These are phyloP conservation scores for human DNA, from an alignment of 2,113 vertebrate genomes.

Conservation along the genomic window GRCh38 chr12:3931501-3932000, in stretches of 20 bases:
- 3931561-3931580: background rate
- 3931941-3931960: constrained; percentile 90
- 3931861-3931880: constrained; percentile 92
- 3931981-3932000: constrained; percentile 87
- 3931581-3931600: background rate
- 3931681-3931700: background rate
- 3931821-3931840: constrained; percentile 84
- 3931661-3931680: constrained; percentile 59
- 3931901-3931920: constrained; percentile 89
- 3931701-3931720: constrained; percentile 69
- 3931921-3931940: constrained; percentile 91
- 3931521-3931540: background rate
- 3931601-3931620: background rate
- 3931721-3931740: constrained; percentile 78
- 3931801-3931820: constrained; percentile 90
- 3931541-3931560: background rate
- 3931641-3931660: constrained; percentile 59
- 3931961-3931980: constrained; percentile 85
- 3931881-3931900: constrained; percentile 92
- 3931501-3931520: background rate
- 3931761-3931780: constrained; percentile 84
- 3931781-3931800: constrained; percentile 85
- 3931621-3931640: background rate
- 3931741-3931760: constrained; percentile 78
- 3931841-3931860: constrained; percentile 93